A percentile compares a stretch with the other conserved stretches of the same genome.
Conservation (phyloP, 2,888 invertebrate genomes). For the Plusia festucae region DNA sequence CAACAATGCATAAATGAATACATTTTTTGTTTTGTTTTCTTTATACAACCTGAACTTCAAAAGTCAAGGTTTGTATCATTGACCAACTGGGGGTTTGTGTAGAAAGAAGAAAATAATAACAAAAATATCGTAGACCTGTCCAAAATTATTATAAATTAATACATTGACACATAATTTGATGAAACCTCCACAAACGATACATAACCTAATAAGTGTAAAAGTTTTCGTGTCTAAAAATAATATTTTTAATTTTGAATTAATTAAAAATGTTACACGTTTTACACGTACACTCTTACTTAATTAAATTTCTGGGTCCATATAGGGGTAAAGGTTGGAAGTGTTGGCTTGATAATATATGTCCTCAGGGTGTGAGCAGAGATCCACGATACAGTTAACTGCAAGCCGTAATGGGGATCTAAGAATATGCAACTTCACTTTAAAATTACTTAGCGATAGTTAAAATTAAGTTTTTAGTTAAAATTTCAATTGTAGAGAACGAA, state of each 20-base stretch:
- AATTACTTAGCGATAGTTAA: background rate
- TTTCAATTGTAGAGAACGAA: background rate
- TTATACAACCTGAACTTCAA: no score
- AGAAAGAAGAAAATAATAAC: no score
- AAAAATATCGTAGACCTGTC: no score
- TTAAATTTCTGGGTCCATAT: conserved; percentile 45
- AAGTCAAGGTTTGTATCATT: no score
- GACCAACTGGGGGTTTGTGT: no score
- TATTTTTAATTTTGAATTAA: conserved; percentile 38
- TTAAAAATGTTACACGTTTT: conserved; percentile 41
- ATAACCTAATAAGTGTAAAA: background rate
- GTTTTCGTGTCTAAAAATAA: conserved; percentile 17
- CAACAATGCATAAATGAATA: no score
- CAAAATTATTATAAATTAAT: no score
- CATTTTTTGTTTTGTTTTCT: no score
- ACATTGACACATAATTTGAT: no score
- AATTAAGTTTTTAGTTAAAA: background rate
- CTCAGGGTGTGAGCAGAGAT: conserved; percentile 26
- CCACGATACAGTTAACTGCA: conserved; percentile 19
- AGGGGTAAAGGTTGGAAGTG: conserved; percentile 18
- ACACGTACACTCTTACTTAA: conserved; percentile 36
- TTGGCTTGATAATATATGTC: conserved; percentile 29
- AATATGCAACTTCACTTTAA: conserved; percentile 21
- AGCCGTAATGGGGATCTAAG: conserved; percentile 29
- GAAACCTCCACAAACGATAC: background rate